Base-by-base conservation (phyloP, 2,113 vertebrate genomes). In the Clupea harengus region DNA sequence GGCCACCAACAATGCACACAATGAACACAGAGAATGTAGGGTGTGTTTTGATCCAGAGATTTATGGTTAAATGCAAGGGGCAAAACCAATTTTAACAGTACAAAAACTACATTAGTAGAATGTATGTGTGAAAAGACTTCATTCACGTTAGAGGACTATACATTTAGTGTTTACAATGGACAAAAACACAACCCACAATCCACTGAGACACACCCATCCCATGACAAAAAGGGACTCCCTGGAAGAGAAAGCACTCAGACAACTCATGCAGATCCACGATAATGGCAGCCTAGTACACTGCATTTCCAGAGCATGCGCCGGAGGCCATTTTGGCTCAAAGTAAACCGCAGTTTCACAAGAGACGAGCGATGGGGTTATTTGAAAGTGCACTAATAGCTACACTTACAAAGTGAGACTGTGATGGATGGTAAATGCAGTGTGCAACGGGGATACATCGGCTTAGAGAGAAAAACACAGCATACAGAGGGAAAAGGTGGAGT, bases 391-490 rank as follows among this genome's bases (percentile, higher is more conserved):
- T 57, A 57, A 49, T 47, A 64, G 81, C 47, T 82, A 84, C 25
- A 67, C 32, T 78, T 78, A 39, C 54, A 52, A 13, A 39, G 45
- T 83, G 75, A 50, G 67, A 82, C 45, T 50, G 46, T 44, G 85
- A 90, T 3, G 91, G 75, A 93, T 89, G 85, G 90, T 94, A 95
- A 95, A 95, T 94, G 94, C 95, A 95, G 94, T 93, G 46, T 0
- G 85, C 50, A 88, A 86, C 20, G 89, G 39, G 93, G 93, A 96
- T 91, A 96, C 95, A 95, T 94, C 92, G 93, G 95, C 87, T 82
- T 95, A 88, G 87, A 89, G 90, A 20, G 25, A 88, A 72, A 82
- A 17, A 85, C 15, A 86, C 2, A 89, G 87, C 86, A 60, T 60
- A 46, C n/a, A 85, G 47, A 81, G 28, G 32, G 47, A 39, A 39